phyloP scores from a whole-genome alignment of 2,888 invertebrate genomes.

The Petrolisthes cinctipes region DNA sequence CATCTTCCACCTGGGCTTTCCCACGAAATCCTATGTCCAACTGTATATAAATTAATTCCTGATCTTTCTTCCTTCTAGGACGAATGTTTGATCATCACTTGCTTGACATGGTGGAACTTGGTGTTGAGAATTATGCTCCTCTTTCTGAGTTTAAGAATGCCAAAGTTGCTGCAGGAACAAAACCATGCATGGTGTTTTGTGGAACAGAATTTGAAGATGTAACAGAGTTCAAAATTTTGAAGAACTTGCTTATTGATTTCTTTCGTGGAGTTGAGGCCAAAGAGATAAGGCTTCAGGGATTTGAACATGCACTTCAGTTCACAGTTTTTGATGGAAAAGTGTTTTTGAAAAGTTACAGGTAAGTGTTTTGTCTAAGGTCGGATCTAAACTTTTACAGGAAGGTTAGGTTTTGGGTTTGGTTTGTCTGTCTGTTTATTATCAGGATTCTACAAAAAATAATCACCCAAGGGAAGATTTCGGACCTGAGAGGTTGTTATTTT shows the following conservation, averaged over 20 bases:
- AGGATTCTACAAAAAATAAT: no score
- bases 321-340: conserved; percentile 83
- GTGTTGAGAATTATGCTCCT: conserved; percentile 40
- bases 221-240: conserved; percentile 74
- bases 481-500: no score
- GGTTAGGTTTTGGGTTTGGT: no score
- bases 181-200: conserved; percentile 82
- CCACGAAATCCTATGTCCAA: no score
- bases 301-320: conserved; percentile 93
- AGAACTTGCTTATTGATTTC: conserved; percentile 91
- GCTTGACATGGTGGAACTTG: neutral
- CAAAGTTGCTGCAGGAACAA: conserved; percentile 80
- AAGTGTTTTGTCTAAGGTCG: neutral
- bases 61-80: neutral
- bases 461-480: no score
- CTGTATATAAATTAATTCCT: neutral
- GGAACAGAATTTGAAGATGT: conserved; percentile 83
- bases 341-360: conserved; percentile 79
- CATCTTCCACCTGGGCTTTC: no score
- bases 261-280: conserved; percentile 86
- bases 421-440: no score
- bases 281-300: conserved; percentile 87
- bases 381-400: no score
- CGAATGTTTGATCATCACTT: neutral
- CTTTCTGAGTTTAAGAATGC: conserved; percentile 79